Base-by-base conservation (phyloP, 2,888 invertebrate genomes). In the Drosophila paramelanica region DNA sequence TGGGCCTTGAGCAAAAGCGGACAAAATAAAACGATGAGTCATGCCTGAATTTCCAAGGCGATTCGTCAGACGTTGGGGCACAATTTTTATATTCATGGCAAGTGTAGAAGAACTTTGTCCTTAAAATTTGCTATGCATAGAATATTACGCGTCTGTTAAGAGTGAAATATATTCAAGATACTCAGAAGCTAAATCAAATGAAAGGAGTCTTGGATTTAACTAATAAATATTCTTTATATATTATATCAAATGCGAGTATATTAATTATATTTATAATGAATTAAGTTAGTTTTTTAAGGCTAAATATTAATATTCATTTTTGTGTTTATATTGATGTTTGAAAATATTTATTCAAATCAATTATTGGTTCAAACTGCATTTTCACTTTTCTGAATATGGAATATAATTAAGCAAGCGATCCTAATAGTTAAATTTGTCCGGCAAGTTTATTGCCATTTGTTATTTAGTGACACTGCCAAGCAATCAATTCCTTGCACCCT, bases 371-470 rank as follows among this genome's bases (percentile, higher is more conserved):
- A 13, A 36, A 36, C 13, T 36, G 36, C 11, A 36, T 36, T 36
- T 36, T 36, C 36, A 36, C 11, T 36, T 36, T 13, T 13, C 4
- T 36, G 5, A 36, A 13, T 36, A 36, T 36, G 13, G 13, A 36
- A 5, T 13, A 13, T 36, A 36, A 36, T 36, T 36, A 36, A 36
- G 13, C 13, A 14, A 36, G 33, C 33, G 23, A 77, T 50, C 64
- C 46, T 73, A 57, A 66, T 66, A 52, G 67, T 41, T 17, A 52
- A 61, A 51, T 66, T 64, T 27, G 61, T 33, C 41, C 33, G 43
- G 50, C 53, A 62, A 73, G 79, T 69, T 75, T 68, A 81, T 71
- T 69, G 83, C 64, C 81, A 69, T 72, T 62, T 17, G 36, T 56
- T 56, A 25, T 25, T 46, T 45, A 45, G 36, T 23, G 57, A 39